phyloP scores from a whole-genome alignment of 2,797 vertebrate species.

The Protosalanx chinensis region DNA sequence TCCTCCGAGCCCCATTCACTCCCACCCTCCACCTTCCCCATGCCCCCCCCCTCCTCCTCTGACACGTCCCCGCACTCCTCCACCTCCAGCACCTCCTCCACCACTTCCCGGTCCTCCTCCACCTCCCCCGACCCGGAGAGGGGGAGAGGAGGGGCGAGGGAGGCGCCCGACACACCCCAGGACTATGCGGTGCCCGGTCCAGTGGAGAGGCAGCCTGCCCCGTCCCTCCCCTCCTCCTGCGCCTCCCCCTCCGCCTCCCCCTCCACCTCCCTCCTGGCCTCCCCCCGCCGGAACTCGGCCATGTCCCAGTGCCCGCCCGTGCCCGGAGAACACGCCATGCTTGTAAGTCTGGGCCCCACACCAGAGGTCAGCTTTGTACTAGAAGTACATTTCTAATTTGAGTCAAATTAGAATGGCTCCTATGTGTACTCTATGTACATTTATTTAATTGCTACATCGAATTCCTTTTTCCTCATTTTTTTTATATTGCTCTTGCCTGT shows the following conservation, averaged over 20 bases:
- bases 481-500: neutral
- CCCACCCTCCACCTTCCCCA: conserved; percentile 52
- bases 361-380: neutral
- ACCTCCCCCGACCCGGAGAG: conserved; percentile 69
- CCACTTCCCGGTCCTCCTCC: conserved; percentile 71
- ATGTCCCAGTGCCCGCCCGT: conserved; percentile 53
- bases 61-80: conserved; percentile 73
- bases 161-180: conserved; percentile 26
- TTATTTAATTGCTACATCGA: conserved; percentile 17
- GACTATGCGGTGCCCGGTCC: conserved; percentile 41
- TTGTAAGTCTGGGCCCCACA: conserved; percentile 68
- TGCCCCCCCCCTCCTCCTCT: conserved; percentile 72
- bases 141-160: conserved; percentile 42
- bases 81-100: conserved; percentile 68
- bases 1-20: conserved; percentile 62
- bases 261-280: conserved; percentile 50
- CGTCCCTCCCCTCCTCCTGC: conserved; percentile 60
- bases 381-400: neutral
- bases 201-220: conserved; percentile 64
- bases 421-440: neutral
- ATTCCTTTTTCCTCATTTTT: neutral
- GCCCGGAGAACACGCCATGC: conserved; percentile 68
- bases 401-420: neutral
- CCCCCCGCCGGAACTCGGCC: conserved; percentile 50
- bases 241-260: conserved; percentile 52